These are phyloP conservation scores for Ptilonorhynchus violaceus DNA, from an alignment of 2,113 vertebrate species.

Conservation along the genomic window DNA sequence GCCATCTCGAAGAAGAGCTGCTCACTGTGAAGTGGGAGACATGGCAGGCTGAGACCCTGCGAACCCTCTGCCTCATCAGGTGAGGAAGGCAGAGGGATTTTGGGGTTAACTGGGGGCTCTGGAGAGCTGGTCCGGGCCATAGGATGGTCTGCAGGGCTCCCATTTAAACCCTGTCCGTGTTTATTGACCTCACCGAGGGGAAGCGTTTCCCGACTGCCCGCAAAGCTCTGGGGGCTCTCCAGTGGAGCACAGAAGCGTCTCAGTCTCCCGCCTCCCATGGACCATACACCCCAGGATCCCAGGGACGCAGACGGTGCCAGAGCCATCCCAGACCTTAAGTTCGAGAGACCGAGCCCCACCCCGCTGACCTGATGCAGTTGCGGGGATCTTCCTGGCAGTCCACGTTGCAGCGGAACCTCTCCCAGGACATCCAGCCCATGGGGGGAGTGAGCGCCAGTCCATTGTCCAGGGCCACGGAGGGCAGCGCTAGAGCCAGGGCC, in stretches of 20 bases:
- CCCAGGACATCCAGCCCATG: slow-evolving; percentile 97
- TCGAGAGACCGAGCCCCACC: background rate
- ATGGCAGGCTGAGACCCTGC: background rate
- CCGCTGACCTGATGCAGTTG: slow-evolving; percentile 88
- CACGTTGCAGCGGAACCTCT: slow-evolving; percentile 87
- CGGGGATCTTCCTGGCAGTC: slow-evolving; percentile 83
- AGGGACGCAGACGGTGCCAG: too few relatives aligned
- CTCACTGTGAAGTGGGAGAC: slow-evolving; percentile 67
- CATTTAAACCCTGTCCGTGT: fast-evolving
- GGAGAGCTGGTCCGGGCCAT: background rate
- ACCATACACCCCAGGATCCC: background rate
- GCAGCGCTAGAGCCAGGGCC: background rate
- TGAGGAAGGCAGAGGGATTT: background rate
- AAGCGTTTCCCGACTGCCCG: fast-evolving
- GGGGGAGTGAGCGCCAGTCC: slow-evolving; percentile 86
- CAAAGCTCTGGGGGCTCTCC: background rate
- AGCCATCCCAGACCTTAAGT: background rate
- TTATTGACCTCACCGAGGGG: background rate
- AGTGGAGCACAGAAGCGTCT: too few relatives aligned
- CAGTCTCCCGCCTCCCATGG: background rate
- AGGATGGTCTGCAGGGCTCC: background rate
- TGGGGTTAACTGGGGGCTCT: background rate
- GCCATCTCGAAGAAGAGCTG: slow-evolving; percentile 90
- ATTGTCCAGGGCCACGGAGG: slow-evolving; percentile 78
- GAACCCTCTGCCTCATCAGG: too few relatives aligned